Percentiles rank a stretch among this genome's conserved stretches.
These are phyloP conservation scores for Apocheima hispidaria DNA, from an alignment of 2,888 invertebrate genomes.

Conservation along the genomic window DNA sequence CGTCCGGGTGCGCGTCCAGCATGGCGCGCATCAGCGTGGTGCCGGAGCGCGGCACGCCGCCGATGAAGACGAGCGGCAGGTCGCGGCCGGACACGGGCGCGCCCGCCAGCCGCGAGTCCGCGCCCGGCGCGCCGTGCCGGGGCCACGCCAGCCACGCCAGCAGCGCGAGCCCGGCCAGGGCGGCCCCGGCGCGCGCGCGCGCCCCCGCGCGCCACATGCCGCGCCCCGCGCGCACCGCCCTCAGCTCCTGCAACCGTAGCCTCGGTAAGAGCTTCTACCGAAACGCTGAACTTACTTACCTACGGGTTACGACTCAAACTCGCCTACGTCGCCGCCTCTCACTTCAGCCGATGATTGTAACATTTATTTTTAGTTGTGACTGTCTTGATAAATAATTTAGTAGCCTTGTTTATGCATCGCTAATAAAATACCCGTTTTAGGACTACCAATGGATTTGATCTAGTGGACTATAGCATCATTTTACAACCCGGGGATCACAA, in stretches of 20 bases:
- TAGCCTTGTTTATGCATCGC: background rate
- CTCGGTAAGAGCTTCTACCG: too few relatives aligned
- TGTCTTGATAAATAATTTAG: background rate
- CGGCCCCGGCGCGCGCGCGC: slow-evolving; percentile 39
- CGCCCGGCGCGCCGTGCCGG: slow-evolving; percentile 55
- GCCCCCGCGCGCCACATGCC: slow-evolving; percentile 22
- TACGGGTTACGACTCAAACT: too few relatives aligned
- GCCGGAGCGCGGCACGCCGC: slow-evolving; percentile 98
- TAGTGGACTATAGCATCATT: too few relatives aligned
- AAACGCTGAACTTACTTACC: too few relatives aligned
- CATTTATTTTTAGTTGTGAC: background rate
- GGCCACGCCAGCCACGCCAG: slow-evolving; percentile 40
- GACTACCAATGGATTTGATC: too few relatives aligned
- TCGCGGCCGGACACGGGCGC: slow-evolving; percentile 89
- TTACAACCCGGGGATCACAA: too few relatives aligned
- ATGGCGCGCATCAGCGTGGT: slow-evolving; percentile 99
- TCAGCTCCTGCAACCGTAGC: slow-evolving; percentile 2
- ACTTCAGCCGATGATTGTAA: too few relatives aligned
- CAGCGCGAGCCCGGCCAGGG: slow-evolving; percentile 35
- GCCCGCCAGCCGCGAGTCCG: slow-evolving; percentile 47
- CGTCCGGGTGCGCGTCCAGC: slow-evolving; percentile 98
- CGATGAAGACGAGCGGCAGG: slow-evolving; percentile 98
- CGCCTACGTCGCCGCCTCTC: too few relatives aligned
- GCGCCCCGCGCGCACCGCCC: slow-evolving; percentile 13
- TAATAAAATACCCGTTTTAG: background rate